Evolutionary conservation across 2,888 invertebrate species (phyloP).

Genomic region (Stenoptilia bipunctidactyla): DNA sequence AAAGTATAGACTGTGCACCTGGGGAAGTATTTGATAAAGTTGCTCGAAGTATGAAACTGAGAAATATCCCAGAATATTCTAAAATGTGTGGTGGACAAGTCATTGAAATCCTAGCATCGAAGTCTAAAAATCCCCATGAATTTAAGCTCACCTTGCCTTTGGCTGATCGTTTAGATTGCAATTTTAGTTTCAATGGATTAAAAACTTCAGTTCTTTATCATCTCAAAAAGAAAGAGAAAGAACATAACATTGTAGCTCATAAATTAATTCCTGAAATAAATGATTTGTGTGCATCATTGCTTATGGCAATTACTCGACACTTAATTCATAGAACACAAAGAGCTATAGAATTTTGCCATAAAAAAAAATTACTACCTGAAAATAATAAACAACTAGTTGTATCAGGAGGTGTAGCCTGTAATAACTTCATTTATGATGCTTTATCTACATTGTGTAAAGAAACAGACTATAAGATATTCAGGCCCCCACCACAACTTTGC

Average conservation of each 20-base stretch:
- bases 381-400: conserved; percentile 77
- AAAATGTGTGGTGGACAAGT: conserved; percentile 87
- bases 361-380: conserved; percentile 75
- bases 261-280: conserved; percentile 79
- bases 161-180: conserved; percentile 79
- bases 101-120: conserved; percentile 84
- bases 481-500: conserved; percentile 88
- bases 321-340: conserved; percentile 87
- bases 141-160: conserved; percentile 79
- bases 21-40: conserved; percentile 96
- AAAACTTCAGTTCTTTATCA: conserved; percentile 73
- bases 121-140: conserved; percentile 75
- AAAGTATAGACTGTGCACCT: conserved; percentile 86
- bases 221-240: conserved; percentile 71
- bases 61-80: conserved; percentile 81
- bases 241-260: conserved; percentile 73
- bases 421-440: conserved; percentile 81
- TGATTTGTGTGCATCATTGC: conserved; percentile 90
- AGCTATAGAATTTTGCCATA: conserved; percentile 82
- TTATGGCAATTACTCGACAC: conserved; percentile 81
- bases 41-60: conserved; percentile 86
- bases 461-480: conserved; percentile 75
- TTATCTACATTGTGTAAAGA: conserved; percentile 78
- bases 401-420: conserved; percentile 97
- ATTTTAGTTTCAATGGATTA: conserved; percentile 93